Conservation (phyloP, 2,797 vertebrate species). For the Leptodactylus fallax region DNA sequence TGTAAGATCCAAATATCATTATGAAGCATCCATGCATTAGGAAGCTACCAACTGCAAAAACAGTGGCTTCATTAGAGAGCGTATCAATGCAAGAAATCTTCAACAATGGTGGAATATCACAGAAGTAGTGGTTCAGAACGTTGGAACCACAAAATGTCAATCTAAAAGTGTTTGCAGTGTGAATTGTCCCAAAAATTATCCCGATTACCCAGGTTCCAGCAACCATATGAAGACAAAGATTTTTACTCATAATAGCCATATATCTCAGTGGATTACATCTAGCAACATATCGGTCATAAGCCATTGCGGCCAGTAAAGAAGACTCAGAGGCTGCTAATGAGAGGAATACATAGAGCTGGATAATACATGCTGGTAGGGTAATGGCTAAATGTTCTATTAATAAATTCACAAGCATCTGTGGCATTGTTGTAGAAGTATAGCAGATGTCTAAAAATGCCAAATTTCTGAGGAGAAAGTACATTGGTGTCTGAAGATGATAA, state of each 20-base stretch:
- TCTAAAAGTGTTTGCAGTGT: constrained; percentile 48
- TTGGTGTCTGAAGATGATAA: constrained; percentile 57
- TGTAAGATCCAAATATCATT: constrained; percentile 49
- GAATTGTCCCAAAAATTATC: constrained; percentile 53
- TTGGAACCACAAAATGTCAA: constrained; percentile 49
- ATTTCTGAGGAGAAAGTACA: constrained; percentile 63
- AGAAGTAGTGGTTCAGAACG: constrained; percentile 58
- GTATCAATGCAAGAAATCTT: constrained; percentile 57
- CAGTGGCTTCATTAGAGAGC: constrained; percentile 42
- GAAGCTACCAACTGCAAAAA: constrained; percentile 50
- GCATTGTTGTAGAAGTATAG: constrained; percentile 61
- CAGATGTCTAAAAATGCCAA: constrained; percentile 62
- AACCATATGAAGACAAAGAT: constrained; percentile 35
- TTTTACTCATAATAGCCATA: constrained; percentile 40
- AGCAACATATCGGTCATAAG: constrained; percentile 62
- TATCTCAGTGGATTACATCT: constrained; percentile 60
- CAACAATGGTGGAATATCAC: constrained; percentile 57
- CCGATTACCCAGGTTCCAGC: constrained; percentile 45
- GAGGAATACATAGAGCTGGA: constrained; percentile 51
- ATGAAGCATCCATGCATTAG: constrained; percentile 56
- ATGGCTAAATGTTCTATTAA: constrained; percentile 44
- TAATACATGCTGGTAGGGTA: constrained; percentile 34
- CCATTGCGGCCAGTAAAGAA: constrained; percentile 59
- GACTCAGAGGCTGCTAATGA: constrained; percentile 58
- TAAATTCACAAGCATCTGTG: constrained; percentile 52